phyloP scores from a whole-genome alignment of 2,797 vertebrate genomes.

The Urosaurus nigricauda region DNA sequence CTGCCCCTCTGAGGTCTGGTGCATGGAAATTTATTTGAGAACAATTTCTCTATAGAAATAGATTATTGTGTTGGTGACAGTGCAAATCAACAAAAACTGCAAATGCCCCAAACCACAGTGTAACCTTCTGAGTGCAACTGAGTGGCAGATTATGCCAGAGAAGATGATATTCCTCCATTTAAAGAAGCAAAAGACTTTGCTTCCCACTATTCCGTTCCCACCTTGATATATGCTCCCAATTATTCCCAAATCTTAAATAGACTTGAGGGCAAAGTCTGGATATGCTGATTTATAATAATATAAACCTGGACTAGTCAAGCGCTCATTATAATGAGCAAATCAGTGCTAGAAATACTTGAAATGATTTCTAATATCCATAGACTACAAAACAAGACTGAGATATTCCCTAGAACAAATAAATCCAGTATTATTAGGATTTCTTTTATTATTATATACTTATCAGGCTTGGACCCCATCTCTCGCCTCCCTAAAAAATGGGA shows the following conservation, averaged over 20 bases:
- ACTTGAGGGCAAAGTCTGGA: not conserved
- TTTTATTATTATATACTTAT: not conserved
- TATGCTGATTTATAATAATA: not conserved
- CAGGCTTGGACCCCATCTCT: too few species aligned
- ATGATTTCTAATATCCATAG: slow-evolving; percentile 34
- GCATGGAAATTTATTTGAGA: slow-evolving; percentile 59
- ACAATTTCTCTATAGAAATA: slow-evolving; percentile 65
- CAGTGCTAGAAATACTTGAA: slow-evolving; percentile 22
- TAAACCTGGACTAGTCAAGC: not conserved
- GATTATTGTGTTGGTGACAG: slow-evolving; percentile 48
- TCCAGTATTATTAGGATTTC: slow-evolving; percentile 5
- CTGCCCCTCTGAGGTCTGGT: slow-evolving; percentile 46
- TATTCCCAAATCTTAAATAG: not conserved
- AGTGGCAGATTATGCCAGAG: slow-evolving; percentile 52
- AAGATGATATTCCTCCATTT: slow-evolving; percentile 44
- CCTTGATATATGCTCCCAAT: not conserved
- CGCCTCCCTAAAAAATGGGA: too few species aligned
- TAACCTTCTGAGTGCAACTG: slow-evolving; percentile 45
- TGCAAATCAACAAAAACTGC: slow-evolving; percentile 38
- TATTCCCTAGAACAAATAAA: slow-evolving; percentile 32
- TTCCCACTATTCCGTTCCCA: not conserved
- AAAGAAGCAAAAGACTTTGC: slow-evolving; percentile 49
- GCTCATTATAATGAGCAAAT: not conserved
- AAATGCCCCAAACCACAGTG: slow-evolving; percentile 40
- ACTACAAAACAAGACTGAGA: not conserved